Base-by-base conservation (phyloP, 2,113 vertebrate species). In the Solea solea region DNA sequence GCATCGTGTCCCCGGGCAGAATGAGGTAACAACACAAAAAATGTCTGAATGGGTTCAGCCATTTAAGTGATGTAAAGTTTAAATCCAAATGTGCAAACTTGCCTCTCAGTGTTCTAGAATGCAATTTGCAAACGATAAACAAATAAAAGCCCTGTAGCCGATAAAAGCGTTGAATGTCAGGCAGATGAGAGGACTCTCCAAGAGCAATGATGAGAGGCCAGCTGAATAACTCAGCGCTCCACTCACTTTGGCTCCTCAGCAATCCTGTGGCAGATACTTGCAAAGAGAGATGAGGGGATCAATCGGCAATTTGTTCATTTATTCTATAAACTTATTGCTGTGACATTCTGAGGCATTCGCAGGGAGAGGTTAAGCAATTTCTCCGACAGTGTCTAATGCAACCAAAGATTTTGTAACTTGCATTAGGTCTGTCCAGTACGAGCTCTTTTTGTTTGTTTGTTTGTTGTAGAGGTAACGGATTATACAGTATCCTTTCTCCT, bases 181-280 rank as follows among this genome's bases (percentile, higher is more conserved):
- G 63, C 73, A 83, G 72, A 67, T 82, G 66, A 63, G 77, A 86
- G 84, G 87, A 89, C 75, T 88, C 87, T 91, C 84, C 72, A 64
- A 77, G 83, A 87, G 83, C 54, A 60, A 73, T 28, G 80, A 85
- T n/a, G 81, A 84, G 86, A 89, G 86, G 87, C 87, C 86, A 74
- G 69, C 88, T 87, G 90, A 90, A 80, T 75, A 81, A 85, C 78
- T 89, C 88, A 81, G 87, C 3, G 91, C 87, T 91, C 90, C 87
- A 74, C 85, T 90, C 86, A 83, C 78, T 86, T 74, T 4, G 11
- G 83, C 87, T 86, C 79, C 86, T 82, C 75, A 79, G 86, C 85
- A 89, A 85, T 91, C 88, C 89, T 60, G 74, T 70, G 53, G 72
- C 70, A 72, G 58, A 76, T 48, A 54, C 80, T 69, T 74, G 72